These are phyloP conservation scores for Dicranocentrus wangi DNA, from an alignment of 2,888 invertebrate species.

Conservation along the genomic window DNA sequence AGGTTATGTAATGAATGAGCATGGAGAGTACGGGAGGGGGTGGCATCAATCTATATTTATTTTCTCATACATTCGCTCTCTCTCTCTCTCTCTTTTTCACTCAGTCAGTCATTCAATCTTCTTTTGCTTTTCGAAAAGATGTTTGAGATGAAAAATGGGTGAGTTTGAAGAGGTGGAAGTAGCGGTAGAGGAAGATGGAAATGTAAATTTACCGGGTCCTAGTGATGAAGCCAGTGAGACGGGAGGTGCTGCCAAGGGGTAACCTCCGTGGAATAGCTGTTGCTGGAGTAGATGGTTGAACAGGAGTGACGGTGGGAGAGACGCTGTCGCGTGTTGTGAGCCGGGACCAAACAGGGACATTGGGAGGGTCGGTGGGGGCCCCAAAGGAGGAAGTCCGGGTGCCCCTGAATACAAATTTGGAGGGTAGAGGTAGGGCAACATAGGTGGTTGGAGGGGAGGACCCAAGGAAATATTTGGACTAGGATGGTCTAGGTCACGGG, in stretches of 20 bases:
- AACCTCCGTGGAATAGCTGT: constrained; percentile 72
- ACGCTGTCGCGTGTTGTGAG: constrained; percentile 77
- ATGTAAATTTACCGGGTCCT: constrained; percentile 72
- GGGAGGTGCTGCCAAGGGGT: constrained; percentile 74
- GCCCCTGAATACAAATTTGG: constrained; percentile 85
- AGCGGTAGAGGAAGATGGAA: constrained; percentile 48
- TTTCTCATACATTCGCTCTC: constrained; percentile 37
- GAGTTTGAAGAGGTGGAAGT: constrained; percentile 43
- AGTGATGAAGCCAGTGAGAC: constrained; percentile 76
- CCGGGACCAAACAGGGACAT: constrained; percentile 80
- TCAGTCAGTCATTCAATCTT: constrained; percentile 64
- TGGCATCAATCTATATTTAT: constrained; percentile 15
- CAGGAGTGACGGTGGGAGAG: constrained; percentile 73
- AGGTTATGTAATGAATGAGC: constrained; percentile 18
- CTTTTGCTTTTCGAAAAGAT: constrained; percentile 60
- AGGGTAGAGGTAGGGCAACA: constrained; percentile 93
- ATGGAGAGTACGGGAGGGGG: no score
- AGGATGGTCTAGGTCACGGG: constrained; percentile 79
- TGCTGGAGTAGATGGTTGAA: constrained; percentile 74
- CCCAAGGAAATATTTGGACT: constrained; percentile 95
- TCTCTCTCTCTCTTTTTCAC: constrained; percentile 32
- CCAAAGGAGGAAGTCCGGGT: constrained; percentile 75
- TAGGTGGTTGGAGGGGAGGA: constrained; percentile 92
- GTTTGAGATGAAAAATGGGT: constrained; percentile 49
- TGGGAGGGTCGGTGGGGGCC: constrained; percentile 78